Base-by-base conservation (phyloP, 2,113 vertebrate genomes). In the Heterocephalus glaber region DNA sequence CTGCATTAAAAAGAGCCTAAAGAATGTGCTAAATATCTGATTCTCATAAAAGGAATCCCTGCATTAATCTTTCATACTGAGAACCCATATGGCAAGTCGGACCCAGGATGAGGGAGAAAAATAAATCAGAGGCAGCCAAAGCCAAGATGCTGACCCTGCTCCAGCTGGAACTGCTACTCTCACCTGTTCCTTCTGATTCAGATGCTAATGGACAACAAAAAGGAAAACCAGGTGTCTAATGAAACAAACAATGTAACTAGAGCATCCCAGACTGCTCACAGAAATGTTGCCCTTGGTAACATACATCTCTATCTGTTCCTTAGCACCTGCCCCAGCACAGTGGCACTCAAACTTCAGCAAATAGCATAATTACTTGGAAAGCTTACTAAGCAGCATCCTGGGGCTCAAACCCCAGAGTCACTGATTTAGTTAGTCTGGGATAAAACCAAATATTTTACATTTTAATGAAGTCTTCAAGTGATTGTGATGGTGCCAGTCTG, bases 121-220 rank as follows among this genome's bases (percentile, higher is more conserved):
- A 90, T 61, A 72, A 60, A 82, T 56, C 13, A 56, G 72, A 92
- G 33, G 65, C 52, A 63, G 26, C 49, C 41, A 84, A 86, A 92
- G 35, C 77, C 72, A 93, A 89, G 61, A 65, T 5, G 5, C 60
- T 89, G 89, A 96, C 60, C 66, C 52, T 83, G 49, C 76, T 95
- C 79, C 84, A 92, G 58, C 58, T 94, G 91, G 93, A 95, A 95
- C 65, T 24, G 3, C 17, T 92, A 20, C 44, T 88, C 76, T 96
- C 91, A 86, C 94, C 93, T 95, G 54, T 86, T 94, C 61, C 63
- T 93, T 41, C 33, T 9, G 8, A 84, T 90, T 95, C 79, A 89
- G 61, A 94, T 92, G 91, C 61, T 94, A 95, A 94, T 80, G 56
- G 66, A 60, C 47, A 86, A 92, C 28, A 86, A 76, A 87, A 86